Conservation (phyloP, 2,113 vertebrate genomes). For the Ursus arctos region DNA sequence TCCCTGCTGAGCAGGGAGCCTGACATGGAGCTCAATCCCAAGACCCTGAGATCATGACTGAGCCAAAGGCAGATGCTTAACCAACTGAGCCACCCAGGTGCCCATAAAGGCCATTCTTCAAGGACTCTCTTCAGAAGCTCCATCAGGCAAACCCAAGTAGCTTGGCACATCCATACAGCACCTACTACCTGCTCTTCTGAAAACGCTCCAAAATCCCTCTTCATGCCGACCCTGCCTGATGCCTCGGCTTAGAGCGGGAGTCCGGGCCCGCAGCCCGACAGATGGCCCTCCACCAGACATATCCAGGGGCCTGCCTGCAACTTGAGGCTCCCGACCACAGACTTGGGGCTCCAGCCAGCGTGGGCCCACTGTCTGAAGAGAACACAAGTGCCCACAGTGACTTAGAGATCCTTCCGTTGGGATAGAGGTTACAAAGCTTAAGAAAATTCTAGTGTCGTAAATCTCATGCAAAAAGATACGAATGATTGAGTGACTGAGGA, state of each 20-base stretch:
- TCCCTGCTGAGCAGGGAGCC: too few species aligned
- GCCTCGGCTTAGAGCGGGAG: accelerated
- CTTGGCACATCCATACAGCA: not conserved
- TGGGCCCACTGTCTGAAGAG: not conserved
- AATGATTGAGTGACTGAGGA: not conserved
- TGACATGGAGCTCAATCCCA: not conserved
- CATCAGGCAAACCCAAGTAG: not conserved
- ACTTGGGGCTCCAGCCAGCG: accelerated
- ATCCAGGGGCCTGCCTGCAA: not conserved
- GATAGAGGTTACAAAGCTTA: not conserved
- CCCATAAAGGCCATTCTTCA: not conserved
- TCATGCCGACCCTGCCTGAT: accelerated
- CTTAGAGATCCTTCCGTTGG: not conserved
- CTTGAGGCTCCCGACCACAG: accelerated
- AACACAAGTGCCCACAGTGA: not conserved
- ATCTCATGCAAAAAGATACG: not conserved
- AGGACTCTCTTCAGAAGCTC: not conserved
- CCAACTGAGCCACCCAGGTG: too few species aligned
- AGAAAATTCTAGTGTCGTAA: not conserved
- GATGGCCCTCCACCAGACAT: not conserved
- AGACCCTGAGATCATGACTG: not conserved
- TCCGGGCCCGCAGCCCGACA: not conserved
- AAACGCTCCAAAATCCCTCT: not conserved
- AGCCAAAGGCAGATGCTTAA: too few species aligned
- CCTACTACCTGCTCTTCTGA: not conserved